These are phyloP conservation scores for Pachydiplax longipennis DNA, from an alignment of 2,888 invertebrate species.

Conservation along the genomic window DNA sequence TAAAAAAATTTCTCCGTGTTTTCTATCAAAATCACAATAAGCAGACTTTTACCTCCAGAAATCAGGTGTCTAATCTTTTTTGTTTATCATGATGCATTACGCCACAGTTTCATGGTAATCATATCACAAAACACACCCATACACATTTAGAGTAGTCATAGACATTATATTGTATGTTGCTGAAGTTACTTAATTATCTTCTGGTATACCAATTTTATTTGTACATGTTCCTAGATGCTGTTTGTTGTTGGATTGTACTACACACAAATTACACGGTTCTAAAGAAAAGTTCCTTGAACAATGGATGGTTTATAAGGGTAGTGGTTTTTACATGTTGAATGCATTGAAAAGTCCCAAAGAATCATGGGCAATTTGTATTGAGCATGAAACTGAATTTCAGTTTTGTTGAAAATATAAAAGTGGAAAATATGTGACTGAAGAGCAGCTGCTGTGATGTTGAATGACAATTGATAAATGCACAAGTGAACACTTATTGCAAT, in stretches of 20 bases:
- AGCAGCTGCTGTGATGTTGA: conserved; percentile 39
- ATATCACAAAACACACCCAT: neutral
- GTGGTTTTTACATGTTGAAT: conserved; percentile 7
- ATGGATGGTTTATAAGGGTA: conserved; percentile 9
- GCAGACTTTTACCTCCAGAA: neutral
- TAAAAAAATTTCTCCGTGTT: conserved; percentile 17
- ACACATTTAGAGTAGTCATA: conserved; percentile 34
- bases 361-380: neutral
- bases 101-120: neutral
- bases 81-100: conserved; percentile 11
- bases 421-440: conserved; percentile 21
- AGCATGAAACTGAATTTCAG: conserved; percentile 19
- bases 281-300: conserved; percentile 19
- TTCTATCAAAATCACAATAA: conserved; percentile 7
- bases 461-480: conserved; percentile 37
- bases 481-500: conserved; percentile 30
- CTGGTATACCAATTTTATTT: conserved; percentile 28
- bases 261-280: conserved; percentile 37
- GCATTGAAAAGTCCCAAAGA: neutral
- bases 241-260: conserved; percentile 40
- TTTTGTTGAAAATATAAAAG: neutral
- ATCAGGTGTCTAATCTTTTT: neutral
- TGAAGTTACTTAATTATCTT: conserved; percentile 26
- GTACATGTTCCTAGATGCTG: conserved; percentile 34
- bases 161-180: conserved; percentile 11